A percentile compares a stretch with the other conserved stretches of the same genome.
phyloP scores from a whole-genome alignment of 2,797 vertebrate species.

The Diglossa cyanea region DNA sequence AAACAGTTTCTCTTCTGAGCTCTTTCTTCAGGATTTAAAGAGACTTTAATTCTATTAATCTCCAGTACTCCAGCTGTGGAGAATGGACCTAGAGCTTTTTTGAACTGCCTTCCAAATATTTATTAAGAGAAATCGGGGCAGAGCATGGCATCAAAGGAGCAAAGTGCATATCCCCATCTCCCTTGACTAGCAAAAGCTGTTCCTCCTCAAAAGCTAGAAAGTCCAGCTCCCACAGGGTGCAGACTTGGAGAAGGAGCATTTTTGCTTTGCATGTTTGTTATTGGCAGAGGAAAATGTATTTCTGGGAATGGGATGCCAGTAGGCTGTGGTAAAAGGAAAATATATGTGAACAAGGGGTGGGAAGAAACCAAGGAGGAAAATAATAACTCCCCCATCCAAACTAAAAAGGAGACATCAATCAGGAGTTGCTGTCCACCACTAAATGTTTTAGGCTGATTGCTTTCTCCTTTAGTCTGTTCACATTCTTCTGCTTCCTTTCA shows the following conservation, averaged over 20 bases:
- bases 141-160: not conserved
- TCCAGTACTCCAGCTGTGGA: not conserved
- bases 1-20: not conserved
- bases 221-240: not conserved
- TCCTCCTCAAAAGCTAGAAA: not conserved
- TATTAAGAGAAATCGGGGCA: not conserved
- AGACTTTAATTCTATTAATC: slow-evolving; percentile 29
- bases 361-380: not conserved
- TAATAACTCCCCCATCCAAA: not conserved
- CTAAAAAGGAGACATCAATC: not conserved
- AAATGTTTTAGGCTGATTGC: not conserved
- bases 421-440: not conserved
- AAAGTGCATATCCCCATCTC: not conserved
- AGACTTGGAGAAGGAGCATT: not conserved
- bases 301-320: not conserved
- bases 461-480: not conserved
- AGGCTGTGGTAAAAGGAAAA: not conserved
- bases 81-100: not conserved
- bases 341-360: not conserved
- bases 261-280: not conserved
- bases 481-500: not conserved
- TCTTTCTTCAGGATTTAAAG: slow-evolving; percentile 4
- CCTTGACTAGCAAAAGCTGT: not conserved
- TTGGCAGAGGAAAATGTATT: not conserved
- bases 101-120: slow-evolving; percentile 28